Conservation (phyloP, 92 coral and sea anemone species). For the Actinostola sp. region DNA sequence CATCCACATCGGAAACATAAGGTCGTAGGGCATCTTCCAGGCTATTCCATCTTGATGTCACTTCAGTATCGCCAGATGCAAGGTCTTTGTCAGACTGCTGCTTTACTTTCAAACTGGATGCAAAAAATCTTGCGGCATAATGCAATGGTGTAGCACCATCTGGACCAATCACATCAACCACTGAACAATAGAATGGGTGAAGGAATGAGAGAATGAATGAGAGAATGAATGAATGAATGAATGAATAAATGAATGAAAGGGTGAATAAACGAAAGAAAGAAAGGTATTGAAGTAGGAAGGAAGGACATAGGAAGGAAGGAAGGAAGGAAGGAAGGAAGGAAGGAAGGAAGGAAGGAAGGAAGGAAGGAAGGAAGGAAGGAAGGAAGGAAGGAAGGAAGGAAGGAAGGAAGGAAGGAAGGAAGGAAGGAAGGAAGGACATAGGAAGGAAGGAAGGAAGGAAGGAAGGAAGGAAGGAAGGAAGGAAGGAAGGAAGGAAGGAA, state of each 20-base stretch:
- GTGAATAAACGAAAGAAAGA: neutral
- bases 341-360: neutral
- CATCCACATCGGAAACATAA: slow-evolving; percentile 7
- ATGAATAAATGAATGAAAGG: neutral
- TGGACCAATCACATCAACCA: slow-evolving; percentile 62
- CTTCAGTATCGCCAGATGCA: neutral
- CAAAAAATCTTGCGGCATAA: slow-evolving; percentile 92
- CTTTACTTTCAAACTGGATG: slow-evolving; percentile 43
- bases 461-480: neutral
- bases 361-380: neutral
- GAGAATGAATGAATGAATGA: neutral
- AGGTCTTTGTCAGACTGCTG: slow-evolving; percentile 40
- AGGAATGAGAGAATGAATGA: neutral
- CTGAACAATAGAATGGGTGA: slow-evolving; percentile 12
- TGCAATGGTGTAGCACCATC: slow-evolving; percentile 96
- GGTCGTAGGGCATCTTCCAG: slow-evolving; percentile 1
- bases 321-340: too few species aligned
- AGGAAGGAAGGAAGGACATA: neutral
- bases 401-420: neutral
- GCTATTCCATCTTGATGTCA: neutral
- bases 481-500: neutral
- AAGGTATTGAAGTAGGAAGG: too few species aligned
- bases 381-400: neutral
- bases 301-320: too few species aligned
- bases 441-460: neutral